Conservation (phyloP, 2,888 invertebrate species). For the Dinocampus coccinellae region DNA sequence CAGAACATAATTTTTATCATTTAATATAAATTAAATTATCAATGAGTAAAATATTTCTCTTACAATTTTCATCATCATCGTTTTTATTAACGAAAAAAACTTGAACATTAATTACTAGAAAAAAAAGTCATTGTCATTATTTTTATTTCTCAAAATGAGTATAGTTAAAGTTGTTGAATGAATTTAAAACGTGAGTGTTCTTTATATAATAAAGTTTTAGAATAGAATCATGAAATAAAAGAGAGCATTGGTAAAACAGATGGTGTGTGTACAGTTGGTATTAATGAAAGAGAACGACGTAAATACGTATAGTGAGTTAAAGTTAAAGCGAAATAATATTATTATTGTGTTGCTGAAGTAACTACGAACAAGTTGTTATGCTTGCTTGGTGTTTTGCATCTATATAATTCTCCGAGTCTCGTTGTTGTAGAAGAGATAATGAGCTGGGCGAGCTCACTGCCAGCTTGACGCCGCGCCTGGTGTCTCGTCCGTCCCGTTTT, state of each 20-base stretch:
- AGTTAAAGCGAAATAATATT: constrained; percentile 1
- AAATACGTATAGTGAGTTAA: not conserved
- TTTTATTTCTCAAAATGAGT: not conserved
- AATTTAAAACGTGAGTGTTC: not conserved
- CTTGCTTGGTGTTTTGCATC: constrained; percentile 3
- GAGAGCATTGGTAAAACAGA: not conserved
- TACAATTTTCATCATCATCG: not conserved
- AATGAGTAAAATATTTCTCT: not conserved
- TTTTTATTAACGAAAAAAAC: not conserved
- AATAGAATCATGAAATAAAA: not conserved
- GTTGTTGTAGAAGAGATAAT: constrained; percentile 32
- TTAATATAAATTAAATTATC: not conserved
- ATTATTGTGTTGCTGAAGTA: not conserved
- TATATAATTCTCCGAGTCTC: not conserved
- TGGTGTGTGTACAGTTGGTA: not conserved
- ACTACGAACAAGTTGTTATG: not conserved
- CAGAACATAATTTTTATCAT: not conserved
- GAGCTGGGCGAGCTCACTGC: constrained; percentile 27
- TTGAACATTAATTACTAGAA: not conserved
- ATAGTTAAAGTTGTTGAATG: not conserved
- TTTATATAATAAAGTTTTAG: not conserved
- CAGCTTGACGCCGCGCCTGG: constrained; percentile 8
- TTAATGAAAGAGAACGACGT: not conserved
- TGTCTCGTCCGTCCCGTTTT: not conserved
- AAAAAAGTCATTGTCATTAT: not conserved